Conservation (phyloP, 1,140 invertebrate genomes). For the Drosophila orosa region DNA sequence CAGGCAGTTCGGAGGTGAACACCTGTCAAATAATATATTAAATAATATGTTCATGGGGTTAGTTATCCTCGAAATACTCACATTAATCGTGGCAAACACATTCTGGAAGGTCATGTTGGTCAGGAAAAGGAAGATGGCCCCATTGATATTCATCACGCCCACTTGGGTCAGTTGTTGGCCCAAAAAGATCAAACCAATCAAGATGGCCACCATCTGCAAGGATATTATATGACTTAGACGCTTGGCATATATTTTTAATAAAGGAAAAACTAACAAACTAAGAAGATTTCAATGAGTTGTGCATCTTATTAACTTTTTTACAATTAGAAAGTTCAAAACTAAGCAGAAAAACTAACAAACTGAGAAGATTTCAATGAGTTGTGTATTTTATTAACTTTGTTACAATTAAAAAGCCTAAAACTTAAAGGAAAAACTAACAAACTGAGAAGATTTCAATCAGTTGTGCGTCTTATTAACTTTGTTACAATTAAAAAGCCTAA, state of each 20-base stretch:
- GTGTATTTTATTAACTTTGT: slow-evolving; percentile 7
- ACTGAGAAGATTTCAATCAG: too few species aligned
- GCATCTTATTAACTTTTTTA: too few species aligned
- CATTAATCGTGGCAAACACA: slow-evolving; percentile 94
- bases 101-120: slow-evolving; percentile 98
- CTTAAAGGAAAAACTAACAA: too few species aligned
- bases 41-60: not conserved
- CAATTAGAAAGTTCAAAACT: not conserved
- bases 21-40: slow-evolving; percentile 86
- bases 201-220: slow-evolving; percentile 91
- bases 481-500: too few species aligned
- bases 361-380: not conserved
- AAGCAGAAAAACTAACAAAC: not conserved
- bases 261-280: too few species aligned
- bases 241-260: not conserved
- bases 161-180: slow-evolving; percentile 93
- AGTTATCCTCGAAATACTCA: slow-evolving; percentile 85
- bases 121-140: slow-evolving; percentile 96
- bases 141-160: slow-evolving; percentile 98
- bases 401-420: too few species aligned
- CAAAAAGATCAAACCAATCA: slow-evolving; percentile 96
- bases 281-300: too few species aligned
- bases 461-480: too few species aligned
- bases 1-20: slow-evolving; percentile 95
- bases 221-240: not conserved